A percentile compares a stretch with the other conserved stretches of the same genome.
Evolutionary conservation across 1,140 invertebrate genomes (phyloP).

Genomic region (Leptinotarsa lineolata): DNA sequence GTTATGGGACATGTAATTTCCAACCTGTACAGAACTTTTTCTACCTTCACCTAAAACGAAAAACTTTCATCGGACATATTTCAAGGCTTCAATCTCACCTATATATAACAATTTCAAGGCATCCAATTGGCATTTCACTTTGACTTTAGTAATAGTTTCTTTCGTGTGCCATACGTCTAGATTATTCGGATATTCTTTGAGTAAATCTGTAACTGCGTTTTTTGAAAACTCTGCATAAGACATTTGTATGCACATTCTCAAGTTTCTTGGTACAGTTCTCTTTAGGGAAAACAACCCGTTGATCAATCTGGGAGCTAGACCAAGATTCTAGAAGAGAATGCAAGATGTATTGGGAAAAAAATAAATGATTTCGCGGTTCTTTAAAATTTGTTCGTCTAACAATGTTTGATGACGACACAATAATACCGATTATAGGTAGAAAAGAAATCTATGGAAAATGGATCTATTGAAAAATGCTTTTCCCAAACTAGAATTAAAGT

Average conservation of each 20-base stretch:
- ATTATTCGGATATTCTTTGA: slow-evolving; percentile 35
- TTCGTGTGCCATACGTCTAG: slow-evolving; percentile 21
- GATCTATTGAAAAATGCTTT: too few relatives aligned
- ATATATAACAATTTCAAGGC: slow-evolving; percentile 42
- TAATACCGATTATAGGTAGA: not conserved
- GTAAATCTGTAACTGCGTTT: slow-evolving; percentile 39
- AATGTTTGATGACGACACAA: slow-evolving; percentile 1
- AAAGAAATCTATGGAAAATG: not conserved
- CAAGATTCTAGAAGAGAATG: slow-evolving; percentile 42
- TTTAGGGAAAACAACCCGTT: slow-evolving; percentile 37
- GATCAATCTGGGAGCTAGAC: slow-evolving; percentile 42
- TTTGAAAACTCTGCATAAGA: slow-evolving; percentile 47
- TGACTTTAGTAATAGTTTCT: slow-evolving; percentile 30
- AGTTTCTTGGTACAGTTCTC: slow-evolving; percentile 34
- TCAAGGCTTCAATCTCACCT: slow-evolving; percentile 29
- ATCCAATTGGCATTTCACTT: slow-evolving; percentile 32
- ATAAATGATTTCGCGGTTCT: not conserved
- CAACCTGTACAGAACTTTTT: slow-evolving; percentile 36
- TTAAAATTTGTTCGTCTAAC: too few relatives aligned
- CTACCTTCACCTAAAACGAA: slow-evolving; percentile 44
- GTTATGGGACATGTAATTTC: slow-evolving; percentile 40
- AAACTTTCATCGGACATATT: not conserved
- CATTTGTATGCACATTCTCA: slow-evolving; percentile 42
- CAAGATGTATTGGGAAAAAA: not conserved
- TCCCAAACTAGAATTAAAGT: too few relatives aligned